Conservation (phyloP, 2,113 vertebrate genomes). For the Axis porcinus region DNA sequence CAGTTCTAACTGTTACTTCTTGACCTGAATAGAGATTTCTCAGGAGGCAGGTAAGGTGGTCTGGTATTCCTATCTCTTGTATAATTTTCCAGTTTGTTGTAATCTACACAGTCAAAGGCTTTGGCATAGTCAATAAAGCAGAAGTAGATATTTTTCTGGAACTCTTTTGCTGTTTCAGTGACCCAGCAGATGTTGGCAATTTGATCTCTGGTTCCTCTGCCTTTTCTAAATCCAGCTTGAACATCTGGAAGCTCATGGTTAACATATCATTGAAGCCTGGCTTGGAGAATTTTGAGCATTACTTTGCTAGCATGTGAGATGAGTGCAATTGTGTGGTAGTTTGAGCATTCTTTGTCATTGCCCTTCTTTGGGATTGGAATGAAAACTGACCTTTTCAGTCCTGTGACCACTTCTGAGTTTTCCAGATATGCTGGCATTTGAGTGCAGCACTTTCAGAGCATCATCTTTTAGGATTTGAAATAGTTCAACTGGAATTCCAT, state of each 20-base stretch:
- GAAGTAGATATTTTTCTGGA: neutral
- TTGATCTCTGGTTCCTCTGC: neutral
- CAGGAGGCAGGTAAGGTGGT: neutral
- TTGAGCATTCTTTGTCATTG: neutral
- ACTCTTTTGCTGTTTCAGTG: neutral
- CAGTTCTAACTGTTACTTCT: neutral
- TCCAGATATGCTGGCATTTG: neutral
- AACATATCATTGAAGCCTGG: fast-evolving
- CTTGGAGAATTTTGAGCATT: neutral
- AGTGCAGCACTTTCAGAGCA: neutral
- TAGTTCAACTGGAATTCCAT: neutral
- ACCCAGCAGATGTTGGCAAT: neutral
- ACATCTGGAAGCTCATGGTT: neutral
- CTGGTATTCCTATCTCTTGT: neutral
- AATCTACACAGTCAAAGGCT: neutral
- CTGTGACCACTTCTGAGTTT: neutral
- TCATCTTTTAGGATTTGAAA: neutral
- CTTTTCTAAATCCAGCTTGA: neutral
- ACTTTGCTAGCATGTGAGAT: neutral
- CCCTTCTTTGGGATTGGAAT: neutral
- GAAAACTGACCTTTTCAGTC: neutral
- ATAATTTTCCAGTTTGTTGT: neutral
- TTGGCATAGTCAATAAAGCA: neutral
- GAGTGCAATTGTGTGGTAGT: neutral
- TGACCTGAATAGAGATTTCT: neutral